Base-by-base conservation (phyloP, 2,113 vertebrate genomes). In the Columba livia region DNA sequence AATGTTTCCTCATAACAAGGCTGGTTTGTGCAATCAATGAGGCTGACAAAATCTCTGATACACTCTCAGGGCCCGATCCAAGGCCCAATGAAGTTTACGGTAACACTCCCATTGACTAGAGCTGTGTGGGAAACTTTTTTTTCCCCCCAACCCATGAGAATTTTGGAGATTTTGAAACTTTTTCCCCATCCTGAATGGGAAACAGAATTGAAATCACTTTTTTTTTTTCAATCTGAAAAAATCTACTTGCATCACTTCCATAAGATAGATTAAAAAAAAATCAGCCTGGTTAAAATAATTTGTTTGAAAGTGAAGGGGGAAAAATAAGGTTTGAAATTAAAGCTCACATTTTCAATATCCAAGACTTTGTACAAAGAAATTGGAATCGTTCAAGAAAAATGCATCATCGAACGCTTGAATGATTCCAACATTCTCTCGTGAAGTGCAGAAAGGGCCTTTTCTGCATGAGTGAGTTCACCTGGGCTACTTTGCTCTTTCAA, bases 1-100 rank as follows among this genome's bases (percentile, higher is more conserved):
- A 97, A 95, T 91, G 83, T 92, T 96, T 96, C 88, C 92, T 91
- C 64, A 89, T 92, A 97, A 96, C 69, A 96, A 94, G 90, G 90
- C 67, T 67, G 90, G 90, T 96, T 96, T 97, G 81, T 97, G 93
- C 94, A 97, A 96, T 90, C 89, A 96, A 60, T 85, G 90, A 94
- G 96, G 86, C 87, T 94, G 89, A 96, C 92, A 94, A 80, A 95
- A 50, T 71, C 82, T 89, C 89, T 10, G 4, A 94, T 96, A 90
- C 4, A 12, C 85, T 97, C 94, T 89, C 90, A 87, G 90, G 61
- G 86, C 83, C 83, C 89, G 66, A 87, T 94, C 79, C 93, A 82
- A 96, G 25, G 69, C 73, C 81, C 38, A 54, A 57, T 29, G 57
- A 90, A 94, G 82, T 93, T 95, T 93, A 93, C 56, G 51, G 64